These are phyloP conservation scores for Nezara viridula DNA, from an alignment of 2,888 invertebrate genomes.

Conservation along the genomic window DNA sequence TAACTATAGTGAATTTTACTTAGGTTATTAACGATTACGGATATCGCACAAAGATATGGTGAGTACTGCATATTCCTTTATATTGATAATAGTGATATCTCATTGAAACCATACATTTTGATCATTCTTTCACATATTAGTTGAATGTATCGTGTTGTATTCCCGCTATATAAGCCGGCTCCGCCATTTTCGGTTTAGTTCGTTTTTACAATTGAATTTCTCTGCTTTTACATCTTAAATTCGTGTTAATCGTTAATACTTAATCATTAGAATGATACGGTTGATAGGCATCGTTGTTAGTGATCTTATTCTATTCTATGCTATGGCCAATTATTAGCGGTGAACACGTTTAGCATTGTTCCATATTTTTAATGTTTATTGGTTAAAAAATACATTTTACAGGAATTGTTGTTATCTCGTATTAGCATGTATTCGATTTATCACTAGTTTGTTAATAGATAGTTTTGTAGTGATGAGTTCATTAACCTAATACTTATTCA, in stretches of 20 bases:
- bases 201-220: conserved; percentile 47
- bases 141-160: conserved; percentile 1
- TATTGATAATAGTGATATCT: background rate
- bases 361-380: background rate
- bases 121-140: background rate
- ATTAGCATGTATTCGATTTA: background rate
- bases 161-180: conserved; percentile 65
- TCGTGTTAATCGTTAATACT: background rate
- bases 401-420: background rate
- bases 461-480: background rate
- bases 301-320: background rate
- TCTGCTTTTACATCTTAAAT: conserved; percentile 12
- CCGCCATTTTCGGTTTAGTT: conserved; percentile 65
- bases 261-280: background rate
- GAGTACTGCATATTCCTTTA: conserved; percentile 58
- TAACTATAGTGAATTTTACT: conserved; percentile 63
- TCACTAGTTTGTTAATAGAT: background rate
- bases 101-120: background rate
- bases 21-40: conserved; percentile 63
- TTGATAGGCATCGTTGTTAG: background rate
- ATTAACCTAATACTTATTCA: background rate
- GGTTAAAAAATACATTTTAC: background rate
- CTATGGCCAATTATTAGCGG: background rate
- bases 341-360: conserved; percentile 22
- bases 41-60: conserved; percentile 66